Evolutionary conservation across 1,140 invertebrate species (phyloP).

Genomic region (Plectrocnemia conspersa): DNA sequence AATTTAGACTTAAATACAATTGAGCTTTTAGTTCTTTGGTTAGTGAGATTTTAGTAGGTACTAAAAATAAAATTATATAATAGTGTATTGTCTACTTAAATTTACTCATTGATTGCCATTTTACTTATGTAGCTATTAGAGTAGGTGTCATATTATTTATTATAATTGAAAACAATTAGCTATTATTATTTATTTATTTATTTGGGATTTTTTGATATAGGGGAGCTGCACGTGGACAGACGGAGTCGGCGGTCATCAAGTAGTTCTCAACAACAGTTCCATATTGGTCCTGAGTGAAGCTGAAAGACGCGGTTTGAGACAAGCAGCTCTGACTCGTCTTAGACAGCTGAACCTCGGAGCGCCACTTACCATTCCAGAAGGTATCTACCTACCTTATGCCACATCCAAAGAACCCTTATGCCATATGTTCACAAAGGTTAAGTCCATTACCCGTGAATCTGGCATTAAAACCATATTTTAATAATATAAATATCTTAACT

Average conservation of each 20-base stretch:
- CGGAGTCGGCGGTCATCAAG: slow-evolving; percentile 67
- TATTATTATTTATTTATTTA: too few relatives aligned
- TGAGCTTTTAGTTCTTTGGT: too few relatives aligned
- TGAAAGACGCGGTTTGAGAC: slow-evolving; percentile 74
- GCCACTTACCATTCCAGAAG: slow-evolving; percentile 56
- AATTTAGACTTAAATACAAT: too few relatives aligned
- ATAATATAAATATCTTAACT: neutral
- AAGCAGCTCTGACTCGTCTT: slow-evolving; percentile 80
- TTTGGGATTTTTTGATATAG: slow-evolving; percentile 55
- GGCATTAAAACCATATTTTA: neutral
- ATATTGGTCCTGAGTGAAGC: slow-evolving; percentile 73
- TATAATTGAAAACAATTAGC: too few relatives aligned
- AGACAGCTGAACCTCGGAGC: slow-evolving; percentile 82
- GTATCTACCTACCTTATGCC: slow-evolving; percentile 34
- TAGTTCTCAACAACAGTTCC: slow-evolving; percentile 65
- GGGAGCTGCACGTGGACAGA: slow-evolving; percentile 80
- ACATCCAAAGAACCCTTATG: neutral
- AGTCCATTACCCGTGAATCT: slow-evolving; percentile 1
- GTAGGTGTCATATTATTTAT: too few relatives aligned
- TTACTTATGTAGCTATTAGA: too few relatives aligned
- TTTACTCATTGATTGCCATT: too few relatives aligned
- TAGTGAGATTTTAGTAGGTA: too few relatives aligned
- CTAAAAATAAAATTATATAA: too few relatives aligned
- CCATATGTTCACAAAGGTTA: neutral
- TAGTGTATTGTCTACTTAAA: too few relatives aligned